phyloP scores from a whole-genome alignment of 2,888 invertebrate species.

The Microdon myrmicae region DNA sequence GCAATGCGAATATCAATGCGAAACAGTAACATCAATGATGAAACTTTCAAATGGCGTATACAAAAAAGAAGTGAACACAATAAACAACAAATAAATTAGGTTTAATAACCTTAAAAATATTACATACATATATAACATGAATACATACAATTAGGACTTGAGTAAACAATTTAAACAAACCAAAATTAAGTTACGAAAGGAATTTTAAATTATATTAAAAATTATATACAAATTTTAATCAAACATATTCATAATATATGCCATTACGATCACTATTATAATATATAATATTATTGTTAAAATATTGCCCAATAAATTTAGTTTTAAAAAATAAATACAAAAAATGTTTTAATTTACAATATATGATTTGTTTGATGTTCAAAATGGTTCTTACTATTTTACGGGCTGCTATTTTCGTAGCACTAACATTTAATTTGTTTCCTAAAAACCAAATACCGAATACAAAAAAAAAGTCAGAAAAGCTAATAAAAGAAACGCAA shows the following conservation, averaged over 20 bases:
- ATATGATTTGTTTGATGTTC: slow-evolving; percentile 9
- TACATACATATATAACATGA: too few species aligned
- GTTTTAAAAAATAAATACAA: slow-evolving; percentile 65
- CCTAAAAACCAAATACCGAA: background rate
- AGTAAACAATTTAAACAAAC: background rate
- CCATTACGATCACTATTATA: background rate
- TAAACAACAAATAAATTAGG: too few species aligned
- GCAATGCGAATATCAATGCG: too few species aligned
- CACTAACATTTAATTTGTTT: slow-evolving; percentile 10
- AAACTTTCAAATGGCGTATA: too few species aligned
- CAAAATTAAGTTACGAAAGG: background rate
- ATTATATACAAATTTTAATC: background rate
- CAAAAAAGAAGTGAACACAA: too few species aligned
- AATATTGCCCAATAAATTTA: slow-evolving; percentile 70
- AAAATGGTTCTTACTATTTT: slow-evolving; percentile 29
- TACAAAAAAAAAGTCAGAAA: background rate
- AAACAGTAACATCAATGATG: too few species aligned
- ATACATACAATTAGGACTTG: too few species aligned
- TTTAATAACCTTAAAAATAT: too few species aligned
- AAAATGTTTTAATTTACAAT: slow-evolving; percentile 60
- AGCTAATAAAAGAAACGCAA: background rate
- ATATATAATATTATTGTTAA: slow-evolving; percentile 18
- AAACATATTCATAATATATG: background rate
- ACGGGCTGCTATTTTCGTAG: slow-evolving; percentile 31
- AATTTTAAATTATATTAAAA: background rate